A percentile compares a stretch with the other conserved stretches of the same genome.
Conservation (phyloP, 2,797 vertebrate species). For the Rhinella marina region DNA sequence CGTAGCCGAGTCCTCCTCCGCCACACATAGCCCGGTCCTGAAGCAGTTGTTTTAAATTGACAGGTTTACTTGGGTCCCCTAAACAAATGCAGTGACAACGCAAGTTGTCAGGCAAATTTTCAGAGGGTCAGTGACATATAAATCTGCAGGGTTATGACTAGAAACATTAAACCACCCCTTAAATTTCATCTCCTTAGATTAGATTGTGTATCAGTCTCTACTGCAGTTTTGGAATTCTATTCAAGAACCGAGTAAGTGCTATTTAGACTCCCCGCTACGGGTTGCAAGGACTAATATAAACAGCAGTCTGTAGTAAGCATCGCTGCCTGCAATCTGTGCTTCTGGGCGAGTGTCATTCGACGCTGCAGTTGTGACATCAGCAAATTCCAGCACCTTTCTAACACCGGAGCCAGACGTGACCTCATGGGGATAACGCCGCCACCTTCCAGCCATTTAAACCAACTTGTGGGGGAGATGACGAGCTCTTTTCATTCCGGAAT, state of each 20-base stretch:
- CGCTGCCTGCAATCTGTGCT: neutral
- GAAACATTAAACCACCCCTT: too few species aligned
- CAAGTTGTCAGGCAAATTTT: too few species aligned
- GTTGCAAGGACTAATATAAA: too few species aligned
- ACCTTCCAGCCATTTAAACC: neutral
- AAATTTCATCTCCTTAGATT: too few species aligned
- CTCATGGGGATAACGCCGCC: neutral
- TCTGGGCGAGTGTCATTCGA: neutral
- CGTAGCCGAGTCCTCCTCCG: too few species aligned
- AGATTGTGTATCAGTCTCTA: neutral
- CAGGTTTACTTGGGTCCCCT: too few species aligned
- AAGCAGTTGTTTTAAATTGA: too few species aligned
- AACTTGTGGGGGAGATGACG: neutral
- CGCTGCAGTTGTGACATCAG: slow-evolving; percentile 28
- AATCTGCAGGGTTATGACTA: too few species aligned
- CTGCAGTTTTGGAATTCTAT: neutral
- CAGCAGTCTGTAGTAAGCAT: neutral
- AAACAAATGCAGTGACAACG: too few species aligned
- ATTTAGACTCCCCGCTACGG: neutral
- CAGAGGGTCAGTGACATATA: too few species aligned
- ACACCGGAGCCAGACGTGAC: slow-evolving; percentile 9
- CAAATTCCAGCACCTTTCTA: neutral
- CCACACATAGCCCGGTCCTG: too few species aligned
- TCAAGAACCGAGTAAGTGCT: neutral
- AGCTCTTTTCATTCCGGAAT: neutral